Conservation (phyloP, 2,797 vertebrate genomes). For the Diplodus sargus region DNA sequence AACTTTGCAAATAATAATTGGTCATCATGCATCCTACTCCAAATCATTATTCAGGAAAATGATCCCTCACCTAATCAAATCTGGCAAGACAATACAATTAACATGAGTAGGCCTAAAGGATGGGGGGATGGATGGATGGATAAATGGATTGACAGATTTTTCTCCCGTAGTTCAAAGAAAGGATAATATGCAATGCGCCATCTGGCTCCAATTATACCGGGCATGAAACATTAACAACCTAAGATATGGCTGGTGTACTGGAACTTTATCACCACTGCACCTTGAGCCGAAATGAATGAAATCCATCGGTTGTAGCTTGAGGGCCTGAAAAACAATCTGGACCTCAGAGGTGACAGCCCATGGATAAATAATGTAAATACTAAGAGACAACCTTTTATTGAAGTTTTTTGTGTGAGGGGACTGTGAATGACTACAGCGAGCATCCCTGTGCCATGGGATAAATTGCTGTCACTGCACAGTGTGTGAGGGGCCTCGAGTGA, state of each 20-base stretch:
- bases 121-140: too few species aligned
- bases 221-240: slow-evolving; percentile 75
- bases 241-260: slow-evolving; percentile 69
- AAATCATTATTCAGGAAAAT: not conserved
- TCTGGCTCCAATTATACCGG: slow-evolving; percentile 54
- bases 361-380: slow-evolving; percentile 86
- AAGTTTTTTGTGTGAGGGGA: slow-evolving; percentile 74
- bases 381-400: slow-evolving; percentile 81
- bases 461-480: slow-evolving; percentile 59
- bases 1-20: not conserved
- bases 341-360: slow-evolving; percentile 79
- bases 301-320: slow-evolving; percentile 68
- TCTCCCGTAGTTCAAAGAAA: too few species aligned
- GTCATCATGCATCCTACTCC: not conserved
- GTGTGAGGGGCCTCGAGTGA: slow-evolving; percentile 61
- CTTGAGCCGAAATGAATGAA: slow-evolving; percentile 79
- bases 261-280: slow-evolving; percentile 70
- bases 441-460: slow-evolving; percentile 46
- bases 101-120: too few species aligned
- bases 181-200: slow-evolving; percentile 46
- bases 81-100: too few species aligned
- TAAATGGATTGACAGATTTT: too few species aligned
- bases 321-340: slow-evolving; percentile 80
- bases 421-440: slow-evolving; percentile 59
- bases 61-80: not conserved